These are phyloP conservation scores for Champsocephalus gunnari DNA, from an alignment of 2,797 vertebrate genomes.

Conservation along the genomic window DNA sequence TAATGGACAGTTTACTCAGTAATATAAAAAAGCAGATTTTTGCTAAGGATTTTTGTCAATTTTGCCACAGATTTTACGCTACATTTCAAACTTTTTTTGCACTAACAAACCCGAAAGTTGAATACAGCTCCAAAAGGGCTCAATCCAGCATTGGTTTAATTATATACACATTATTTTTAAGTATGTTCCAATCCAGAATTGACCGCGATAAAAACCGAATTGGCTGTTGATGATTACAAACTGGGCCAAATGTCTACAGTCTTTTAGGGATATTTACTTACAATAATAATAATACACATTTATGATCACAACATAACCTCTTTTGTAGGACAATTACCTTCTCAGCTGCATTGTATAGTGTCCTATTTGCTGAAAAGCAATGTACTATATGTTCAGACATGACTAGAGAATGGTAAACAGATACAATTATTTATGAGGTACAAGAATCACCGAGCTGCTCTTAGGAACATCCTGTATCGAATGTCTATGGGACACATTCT, in stretches of 20 bases:
- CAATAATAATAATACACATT: no score
- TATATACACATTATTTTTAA: neutral
- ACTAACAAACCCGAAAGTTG: neutral
- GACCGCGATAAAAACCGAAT: neutral
- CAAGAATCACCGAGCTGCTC: neutral
- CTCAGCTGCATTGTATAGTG: conserved; percentile 26
- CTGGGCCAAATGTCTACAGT: neutral
- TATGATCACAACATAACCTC: no score
- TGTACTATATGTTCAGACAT: conserved; percentile 9
- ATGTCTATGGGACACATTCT: conserved; percentile 9
- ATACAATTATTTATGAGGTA: conserved; percentile 24
- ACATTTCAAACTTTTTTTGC: neutral
- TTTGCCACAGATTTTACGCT: no score
- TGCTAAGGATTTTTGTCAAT: neutral
- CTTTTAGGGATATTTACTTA: no score
- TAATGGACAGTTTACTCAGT: neutral
- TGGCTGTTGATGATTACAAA: neutral
- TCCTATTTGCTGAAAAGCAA: neutral
- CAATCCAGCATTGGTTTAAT: neutral
- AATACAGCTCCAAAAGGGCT: no score
- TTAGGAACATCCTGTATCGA: conserved; percentile 10
- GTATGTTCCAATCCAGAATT: neutral
- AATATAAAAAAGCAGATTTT: neutral
- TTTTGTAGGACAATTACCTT: conserved; percentile 13
- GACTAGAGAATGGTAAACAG: conserved; percentile 24